These are phyloP conservation scores for Xestobium rufovillosum DNA, from an alignment of 2,888 invertebrate species.

Conservation along the genomic window DNA sequence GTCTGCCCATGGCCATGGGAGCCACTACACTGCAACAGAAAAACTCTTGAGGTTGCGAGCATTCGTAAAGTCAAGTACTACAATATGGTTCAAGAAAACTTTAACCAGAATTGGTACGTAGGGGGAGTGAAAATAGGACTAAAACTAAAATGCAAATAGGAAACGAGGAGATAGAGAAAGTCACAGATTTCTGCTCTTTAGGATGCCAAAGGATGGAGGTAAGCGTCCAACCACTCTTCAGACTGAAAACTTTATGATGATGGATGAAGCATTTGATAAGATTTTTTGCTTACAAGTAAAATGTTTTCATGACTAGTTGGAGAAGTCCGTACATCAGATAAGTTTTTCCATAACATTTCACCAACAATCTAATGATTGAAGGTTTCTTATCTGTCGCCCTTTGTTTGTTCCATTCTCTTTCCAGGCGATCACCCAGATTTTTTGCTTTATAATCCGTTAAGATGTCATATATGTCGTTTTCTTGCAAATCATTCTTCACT, in stretches of 20 bases:
- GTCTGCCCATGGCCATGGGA: conserved; percentile 56
- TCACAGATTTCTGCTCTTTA: no score
- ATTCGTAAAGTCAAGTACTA: no score
- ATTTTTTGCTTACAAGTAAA: conserved; percentile 26
- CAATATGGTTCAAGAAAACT: no score
- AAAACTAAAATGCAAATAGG: no score
- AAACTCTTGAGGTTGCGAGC: no score
- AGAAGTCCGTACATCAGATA: conserved; percentile 26
- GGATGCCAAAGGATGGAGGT: no score
- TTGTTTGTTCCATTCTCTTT: conserved; percentile 34
- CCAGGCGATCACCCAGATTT: conserved; percentile 41
- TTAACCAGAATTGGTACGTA: no score
- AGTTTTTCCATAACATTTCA: conserved; percentile 22
- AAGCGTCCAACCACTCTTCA: no score
- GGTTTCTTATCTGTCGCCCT: conserved; percentile 27
- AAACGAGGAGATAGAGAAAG: no score
- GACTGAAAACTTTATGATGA: no score
- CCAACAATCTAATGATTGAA: conserved; percentile 21
- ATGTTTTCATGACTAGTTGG: conserved; percentile 25
- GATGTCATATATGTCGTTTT: conserved; percentile 46
- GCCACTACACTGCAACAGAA: conserved; percentile 50
- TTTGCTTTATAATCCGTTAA: conserved; percentile 44
- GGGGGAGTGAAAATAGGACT: no score
- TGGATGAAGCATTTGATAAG: no score
- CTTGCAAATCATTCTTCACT: conserved; percentile 43